Base-by-base conservation (phyloP, 2,113 vertebrate genomes). In the Numenius arquata region DNA sequence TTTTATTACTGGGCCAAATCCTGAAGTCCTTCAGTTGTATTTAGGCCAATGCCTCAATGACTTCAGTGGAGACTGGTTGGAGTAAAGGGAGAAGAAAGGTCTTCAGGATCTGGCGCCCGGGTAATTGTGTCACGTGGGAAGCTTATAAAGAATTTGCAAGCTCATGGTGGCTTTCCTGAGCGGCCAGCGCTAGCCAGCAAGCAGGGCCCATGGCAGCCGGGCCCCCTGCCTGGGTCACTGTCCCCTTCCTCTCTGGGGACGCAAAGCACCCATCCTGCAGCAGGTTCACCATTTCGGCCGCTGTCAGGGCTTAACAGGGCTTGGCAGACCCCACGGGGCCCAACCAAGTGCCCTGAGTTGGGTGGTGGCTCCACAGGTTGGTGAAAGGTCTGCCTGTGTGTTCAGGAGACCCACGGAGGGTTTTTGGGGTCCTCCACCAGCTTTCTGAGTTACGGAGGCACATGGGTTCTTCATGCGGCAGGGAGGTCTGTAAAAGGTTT, bases 1-100 rank as follows among this genome's bases (percentile, higher is more conserved):
- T 97, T 92, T 97, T 95, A 95, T 96, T 92, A 38, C 86, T 88
- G 73, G 84, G 67, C 75, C 74, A 90, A 93, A 95, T 97, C 85
- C 95, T 96, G 90, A 89, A 86, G 41, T 92, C 63, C 56, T 87
- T 94, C n/a, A 23, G 63, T 53, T 91, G 50, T 80, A 88, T 66
- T 95, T 83, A 75, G 82, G 50, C 89, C 72, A 59, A 20, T 59
- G 59, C 52, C 38, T 80, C 65, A 63, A 74, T 94, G 77, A 84
- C 68, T 95, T 95, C 68, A 43, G 65, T 73, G 77, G 65, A 91
- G 73, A 58, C 34, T 38, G 82, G n/a, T 40, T 56, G 45, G 83
- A 86, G 87, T 85, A 76, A 92, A 83, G 66, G 62, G 50, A 76
- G 83, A 72, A 96, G 79, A 92, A 93, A 95, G 26, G 36, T 55